Percentiles rank a stretch among this genome's conserved stretches.
phyloP scores from a whole-genome alignment of 2,888 invertebrate genomes.

The Pyrrhia umbra region DNA sequence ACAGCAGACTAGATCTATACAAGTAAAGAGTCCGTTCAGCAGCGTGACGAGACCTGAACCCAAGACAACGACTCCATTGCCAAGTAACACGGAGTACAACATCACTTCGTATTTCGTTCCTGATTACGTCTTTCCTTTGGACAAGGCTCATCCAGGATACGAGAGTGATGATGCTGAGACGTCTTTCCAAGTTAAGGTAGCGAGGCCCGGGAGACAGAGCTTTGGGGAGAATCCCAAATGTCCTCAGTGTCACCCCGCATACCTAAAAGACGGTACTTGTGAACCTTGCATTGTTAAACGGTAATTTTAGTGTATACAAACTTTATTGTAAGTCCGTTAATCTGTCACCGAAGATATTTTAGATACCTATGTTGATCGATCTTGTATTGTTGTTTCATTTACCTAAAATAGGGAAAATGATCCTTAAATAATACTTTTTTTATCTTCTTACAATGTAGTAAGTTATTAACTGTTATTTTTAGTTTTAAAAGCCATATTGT shows the following conservation, averaged over 20 bases:
- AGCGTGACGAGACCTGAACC: slow-evolving; percentile 75
- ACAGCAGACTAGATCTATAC: slow-evolving; percentile 67
- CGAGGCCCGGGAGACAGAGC: slow-evolving; percentile 81
- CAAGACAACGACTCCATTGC: slow-evolving; percentile 70
- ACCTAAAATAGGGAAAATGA: slow-evolving; percentile 20
- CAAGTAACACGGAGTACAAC: slow-evolving; percentile 87
- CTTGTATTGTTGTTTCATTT: slow-evolving; percentile 47
- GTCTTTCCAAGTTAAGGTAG: slow-evolving; percentile 91
- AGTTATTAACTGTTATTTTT: slow-evolving; percentile 53
- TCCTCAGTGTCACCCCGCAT: slow-evolving; percentile 92
- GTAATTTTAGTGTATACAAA: slow-evolving; percentile 68
- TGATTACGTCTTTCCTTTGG: slow-evolving; percentile 91
- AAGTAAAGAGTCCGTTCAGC: slow-evolving; percentile 79
- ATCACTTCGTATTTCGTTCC: slow-evolving; percentile 91
- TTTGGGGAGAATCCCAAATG: slow-evolving; percentile 91
- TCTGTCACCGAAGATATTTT: slow-evolving; percentile 46
- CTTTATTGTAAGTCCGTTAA: slow-evolving; percentile 47
- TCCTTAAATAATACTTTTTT: slow-evolving; percentile 13
- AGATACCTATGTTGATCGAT: slow-evolving; percentile 40
- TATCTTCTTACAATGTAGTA: slow-evolving; percentile 37
- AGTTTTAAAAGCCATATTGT: slow-evolving; percentile 54
- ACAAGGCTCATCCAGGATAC: slow-evolving; percentile 91
- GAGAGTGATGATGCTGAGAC: slow-evolving; percentile 89
- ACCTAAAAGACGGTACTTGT: slow-evolving; percentile 91
- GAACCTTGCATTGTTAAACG: slow-evolving; percentile 91